phyloP scores from a whole-genome alignment of 2,888 invertebrate genomes.

The Chloroclystis v-ata region DNA sequence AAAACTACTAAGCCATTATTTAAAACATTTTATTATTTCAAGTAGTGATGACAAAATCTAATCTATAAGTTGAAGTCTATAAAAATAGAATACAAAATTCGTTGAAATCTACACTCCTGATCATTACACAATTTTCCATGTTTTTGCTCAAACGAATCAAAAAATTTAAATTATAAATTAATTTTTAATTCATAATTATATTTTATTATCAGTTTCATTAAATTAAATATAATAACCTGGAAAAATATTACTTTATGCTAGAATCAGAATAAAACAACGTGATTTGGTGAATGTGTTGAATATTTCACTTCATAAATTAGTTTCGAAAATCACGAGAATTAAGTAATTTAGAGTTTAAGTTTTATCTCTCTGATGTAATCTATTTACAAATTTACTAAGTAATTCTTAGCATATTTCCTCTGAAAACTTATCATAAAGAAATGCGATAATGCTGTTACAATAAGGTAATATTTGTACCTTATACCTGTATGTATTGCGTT shows the following conservation, averaged over 20 bases:
- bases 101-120: background rate
- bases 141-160: too few species aligned
- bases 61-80: background rate
- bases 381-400: constrained; percentile 8
- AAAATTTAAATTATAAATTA: too few species aligned
- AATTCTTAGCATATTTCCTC: constrained; percentile 1
- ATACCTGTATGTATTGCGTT: background rate
- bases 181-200: too few species aligned
- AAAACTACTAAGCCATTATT: constrained; percentile 54
- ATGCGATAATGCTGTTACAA: constrained; percentile 2
- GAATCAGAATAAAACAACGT: too few species aligned
- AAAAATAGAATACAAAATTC: constrained; percentile 4
- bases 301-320: too few species aligned
- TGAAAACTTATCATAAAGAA: constrained; percentile 16
- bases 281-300: too few species aligned
- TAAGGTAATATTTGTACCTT: background rate
- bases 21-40: constrained; percentile 7
- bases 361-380: background rate
- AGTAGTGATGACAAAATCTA: background rate
- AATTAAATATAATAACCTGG: too few species aligned
- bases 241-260: too few species aligned
- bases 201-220: too few species aligned
- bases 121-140: too few species aligned
- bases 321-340: too few species aligned
- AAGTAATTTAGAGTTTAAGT: too few species aligned